Evolutionary conservation across 2,797 vertebrate genomes (phyloP), one percentile per base, ranked within the genome.

Genomic region (Allobates femoralis): DNA sequence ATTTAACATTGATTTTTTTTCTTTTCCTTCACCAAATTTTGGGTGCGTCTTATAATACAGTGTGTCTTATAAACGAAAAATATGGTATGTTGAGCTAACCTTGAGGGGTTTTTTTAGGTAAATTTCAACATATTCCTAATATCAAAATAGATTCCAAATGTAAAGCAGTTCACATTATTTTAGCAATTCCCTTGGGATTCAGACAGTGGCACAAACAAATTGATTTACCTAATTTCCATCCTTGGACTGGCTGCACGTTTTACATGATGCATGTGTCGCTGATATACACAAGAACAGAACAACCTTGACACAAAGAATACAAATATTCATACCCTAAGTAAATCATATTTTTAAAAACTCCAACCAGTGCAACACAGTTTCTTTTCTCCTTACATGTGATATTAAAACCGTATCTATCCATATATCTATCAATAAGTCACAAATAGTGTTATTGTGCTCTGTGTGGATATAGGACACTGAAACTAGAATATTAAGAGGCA

Each of bases 231-330:
- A 21, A 78, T n/a, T 56, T 37, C 69, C 7, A 51, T 23, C n/a
- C n/a, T n/a, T n/a, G n/a, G n/a, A 67, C 41, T 34, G 30, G 16
- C 50, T 85, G 60, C 18, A 32, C 46, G 41, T 64, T 77, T 37
- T 77, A 46, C 26, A 32, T 76, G 58, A 66, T 79, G 55, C 74
- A 66, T 51, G 30, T 85, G 30, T 85, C 60, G 16, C 62, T 34
- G 53, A 3, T 28, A 78, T 26, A 53, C 41, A 78, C 26, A 78
- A 78, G 60, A 78, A 79, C 83, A 85, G 74, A 79, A 55, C 83
- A 85, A 67, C 83, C 83, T 85, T 85, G 74, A 78, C 28, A 78
- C 26, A 26, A 64, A 85, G 55, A 67, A 56, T 55, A 78, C 78
- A 55, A 85, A 78, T 11, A 66, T 85, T 78, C 8, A 75, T 53